phyloP scores from a whole-genome alignment of 2,113 vertebrate species.

The Xenopus laevis region DNA sequence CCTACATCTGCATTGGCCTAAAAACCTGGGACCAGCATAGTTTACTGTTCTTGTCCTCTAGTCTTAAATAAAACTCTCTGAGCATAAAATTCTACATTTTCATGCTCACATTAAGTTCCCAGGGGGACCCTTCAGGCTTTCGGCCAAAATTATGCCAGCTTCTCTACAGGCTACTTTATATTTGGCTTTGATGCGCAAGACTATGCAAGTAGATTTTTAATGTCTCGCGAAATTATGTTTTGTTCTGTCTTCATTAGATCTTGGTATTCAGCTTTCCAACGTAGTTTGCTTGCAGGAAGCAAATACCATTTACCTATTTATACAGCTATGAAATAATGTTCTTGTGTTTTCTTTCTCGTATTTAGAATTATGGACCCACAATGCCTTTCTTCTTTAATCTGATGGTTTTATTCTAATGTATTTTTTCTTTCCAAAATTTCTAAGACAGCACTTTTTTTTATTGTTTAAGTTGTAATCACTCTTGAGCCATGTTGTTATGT shows the following conservation, averaged over 20 bases:
- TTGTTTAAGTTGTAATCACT: too few species aligned
- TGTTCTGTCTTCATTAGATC: not conserved
- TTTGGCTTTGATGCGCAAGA: not conserved
- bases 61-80: not conserved
- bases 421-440: not conserved
- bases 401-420: slow-evolving; percentile 14
- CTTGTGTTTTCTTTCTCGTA: not conserved
- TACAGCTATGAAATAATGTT: not conserved
- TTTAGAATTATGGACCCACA: not conserved
- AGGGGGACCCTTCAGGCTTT: not conserved
- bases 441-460: too few species aligned
- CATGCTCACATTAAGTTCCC: not conserved
- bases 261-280: not conserved
- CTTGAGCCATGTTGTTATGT: too few species aligned
- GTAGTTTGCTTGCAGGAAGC: not conserved
- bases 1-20: too few species aligned
- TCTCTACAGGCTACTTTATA: not conserved
- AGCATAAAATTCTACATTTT: not conserved
- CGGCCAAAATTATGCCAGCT: not conserved
- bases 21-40: too few species aligned
- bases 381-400: slow-evolving; percentile 4
- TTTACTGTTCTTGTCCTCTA: not conserved
- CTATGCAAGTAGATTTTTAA: not conserved
- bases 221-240: not conserved
- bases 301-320: not conserved